These are phyloP conservation scores for Equus przewalskii DNA, from an alignment of 2,113 vertebrate species.

Conservation along the genomic window DNA sequence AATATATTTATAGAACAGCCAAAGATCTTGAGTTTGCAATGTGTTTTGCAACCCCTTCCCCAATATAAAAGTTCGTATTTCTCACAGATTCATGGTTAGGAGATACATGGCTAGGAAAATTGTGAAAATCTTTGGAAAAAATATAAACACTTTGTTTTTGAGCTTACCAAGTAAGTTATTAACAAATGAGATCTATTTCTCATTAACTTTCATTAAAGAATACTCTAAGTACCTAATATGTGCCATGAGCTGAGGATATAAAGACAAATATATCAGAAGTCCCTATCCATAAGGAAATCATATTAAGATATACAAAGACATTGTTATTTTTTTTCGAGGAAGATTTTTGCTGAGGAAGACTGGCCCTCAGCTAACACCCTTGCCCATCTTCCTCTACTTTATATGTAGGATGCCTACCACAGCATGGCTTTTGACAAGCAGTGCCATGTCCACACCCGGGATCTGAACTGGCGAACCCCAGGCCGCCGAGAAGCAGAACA, in stretches of 20 bases:
- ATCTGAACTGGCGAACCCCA: no score
- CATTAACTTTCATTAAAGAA: slow-evolving; percentile 58
- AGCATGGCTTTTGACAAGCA: no score
- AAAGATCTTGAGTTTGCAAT: neutral
- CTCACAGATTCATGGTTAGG: slow-evolving; percentile 40
- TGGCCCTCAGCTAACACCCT: no score
- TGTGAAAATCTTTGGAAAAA: slow-evolving; percentile 66
- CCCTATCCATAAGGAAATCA: neutral
- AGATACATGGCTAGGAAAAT: slow-evolving; percentile 19
- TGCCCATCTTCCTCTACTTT: no score
- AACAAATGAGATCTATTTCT: slow-evolving; percentile 35
- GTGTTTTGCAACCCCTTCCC: neutral
- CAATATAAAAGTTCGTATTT: neutral
- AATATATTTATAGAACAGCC: neutral
- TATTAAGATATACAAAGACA: neutral
- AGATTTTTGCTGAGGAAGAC: no score
- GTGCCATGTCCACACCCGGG: no score
- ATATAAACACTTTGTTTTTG: slow-evolving; percentile 1
- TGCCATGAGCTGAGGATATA: neutral
- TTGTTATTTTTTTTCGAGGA: neutral
- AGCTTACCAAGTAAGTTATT: slow-evolving; percentile 51
- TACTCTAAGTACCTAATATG: neutral
- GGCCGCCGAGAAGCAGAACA: no score
- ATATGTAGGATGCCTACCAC: no score
- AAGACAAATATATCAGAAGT: neutral